These are phyloP conservation scores for Copidosoma aretas DNA, from an alignment of 2,888 invertebrate genomes.

Conservation along the genomic window DNA sequence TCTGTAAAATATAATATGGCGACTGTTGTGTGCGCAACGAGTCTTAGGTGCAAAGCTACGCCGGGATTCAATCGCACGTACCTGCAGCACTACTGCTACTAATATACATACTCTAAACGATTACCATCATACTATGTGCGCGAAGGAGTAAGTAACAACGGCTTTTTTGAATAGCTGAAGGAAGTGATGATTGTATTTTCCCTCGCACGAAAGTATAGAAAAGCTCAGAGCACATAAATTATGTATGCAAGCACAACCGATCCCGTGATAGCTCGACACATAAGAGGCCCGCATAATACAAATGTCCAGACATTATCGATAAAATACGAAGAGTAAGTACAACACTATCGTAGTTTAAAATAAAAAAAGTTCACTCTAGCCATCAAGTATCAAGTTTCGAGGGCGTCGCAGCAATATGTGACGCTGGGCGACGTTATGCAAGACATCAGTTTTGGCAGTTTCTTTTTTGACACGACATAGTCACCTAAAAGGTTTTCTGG, in stretches of 20 bases:
- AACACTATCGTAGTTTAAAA: slow-evolving; percentile 61
- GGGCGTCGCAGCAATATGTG: slow-evolving; percentile 39
- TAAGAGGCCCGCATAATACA: slow-evolving; percentile 35
- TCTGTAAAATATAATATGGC: slow-evolving; percentile 59
- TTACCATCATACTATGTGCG: not conserved
- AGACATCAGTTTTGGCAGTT: slow-evolving; percentile 27
- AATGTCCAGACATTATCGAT: slow-evolving; percentile 51
- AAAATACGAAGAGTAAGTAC: slow-evolving; percentile 62
- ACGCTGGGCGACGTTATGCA: too few species aligned
- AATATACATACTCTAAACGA: not conserved
- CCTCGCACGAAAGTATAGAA: not conserved
- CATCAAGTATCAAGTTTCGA: slow-evolving; percentile 59
- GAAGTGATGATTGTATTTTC: not conserved
- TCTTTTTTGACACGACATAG: slow-evolving; percentile 14
- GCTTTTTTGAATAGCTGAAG: too few species aligned
- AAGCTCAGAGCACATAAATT: too few species aligned
- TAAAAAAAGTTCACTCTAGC: slow-evolving; percentile 58
- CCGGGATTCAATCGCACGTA: slow-evolving; percentile 10
- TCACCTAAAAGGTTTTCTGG: slow-evolving; percentile 37
- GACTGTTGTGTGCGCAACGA: slow-evolving; percentile 46
- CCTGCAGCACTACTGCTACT: not conserved
- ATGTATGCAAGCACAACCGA: not conserved
- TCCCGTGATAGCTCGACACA: not conserved
- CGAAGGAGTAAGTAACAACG: too few species aligned
- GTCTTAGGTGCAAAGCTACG: slow-evolving; percentile 20